These are phyloP conservation scores for Nannoperca australis DNA, from an alignment of 2,797 vertebrate genomes.

Conservation along the genomic window DNA sequence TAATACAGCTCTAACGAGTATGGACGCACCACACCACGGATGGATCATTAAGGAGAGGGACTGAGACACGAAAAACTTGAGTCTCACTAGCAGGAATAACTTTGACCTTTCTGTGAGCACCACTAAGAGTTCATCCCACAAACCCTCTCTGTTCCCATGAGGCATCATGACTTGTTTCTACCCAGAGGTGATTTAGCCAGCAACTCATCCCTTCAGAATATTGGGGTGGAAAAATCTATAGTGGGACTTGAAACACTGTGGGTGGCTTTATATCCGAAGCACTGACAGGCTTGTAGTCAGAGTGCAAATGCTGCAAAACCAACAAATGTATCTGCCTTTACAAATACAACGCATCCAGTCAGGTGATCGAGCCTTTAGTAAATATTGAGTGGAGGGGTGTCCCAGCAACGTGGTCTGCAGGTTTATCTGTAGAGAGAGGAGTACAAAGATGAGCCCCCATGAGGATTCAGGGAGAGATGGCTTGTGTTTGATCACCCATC, in stretches of 20 bases:
- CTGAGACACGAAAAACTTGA: slow-evolving; percentile 60
- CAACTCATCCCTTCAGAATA: slow-evolving; percentile 66
- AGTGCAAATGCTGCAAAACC: slow-evolving; percentile 75
- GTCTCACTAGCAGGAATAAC: slow-evolving; percentile 62
- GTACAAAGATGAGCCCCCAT: slow-evolving; percentile 84
- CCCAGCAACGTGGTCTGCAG: slow-evolving; percentile 82
- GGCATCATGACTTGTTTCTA: slow-evolving; percentile 60
- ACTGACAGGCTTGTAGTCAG: slow-evolving; percentile 62
- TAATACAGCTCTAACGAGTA: slow-evolving; percentile 77
- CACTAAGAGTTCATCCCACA: slow-evolving; percentile 66
- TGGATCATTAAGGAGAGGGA: slow-evolving; percentile 73
- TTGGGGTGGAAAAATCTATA: slow-evolving; percentile 32
- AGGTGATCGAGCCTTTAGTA: slow-evolving; percentile 81
- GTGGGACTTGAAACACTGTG: slow-evolving; percentile 57
- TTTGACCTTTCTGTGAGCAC: slow-evolving; percentile 71
- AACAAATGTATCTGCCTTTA: slow-evolving; percentile 72
- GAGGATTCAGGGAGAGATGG: slow-evolving; percentile 82
- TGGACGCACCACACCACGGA: slow-evolving; percentile 42
- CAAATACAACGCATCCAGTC: slow-evolving; percentile 63
- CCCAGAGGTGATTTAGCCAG: slow-evolving; percentile 75
- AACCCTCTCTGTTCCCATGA: slow-evolving; percentile 61
- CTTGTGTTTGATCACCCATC: slow-evolving; percentile 88
- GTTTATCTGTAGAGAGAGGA: slow-evolving; percentile 78
- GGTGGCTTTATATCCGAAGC: slow-evolving; percentile 67
- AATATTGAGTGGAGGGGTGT: slow-evolving; percentile 82